These are phyloP conservation scores for Lacanobia wlatinum DNA, from an alignment of 2,888 invertebrate genomes.

Conservation along the genomic window DNA sequence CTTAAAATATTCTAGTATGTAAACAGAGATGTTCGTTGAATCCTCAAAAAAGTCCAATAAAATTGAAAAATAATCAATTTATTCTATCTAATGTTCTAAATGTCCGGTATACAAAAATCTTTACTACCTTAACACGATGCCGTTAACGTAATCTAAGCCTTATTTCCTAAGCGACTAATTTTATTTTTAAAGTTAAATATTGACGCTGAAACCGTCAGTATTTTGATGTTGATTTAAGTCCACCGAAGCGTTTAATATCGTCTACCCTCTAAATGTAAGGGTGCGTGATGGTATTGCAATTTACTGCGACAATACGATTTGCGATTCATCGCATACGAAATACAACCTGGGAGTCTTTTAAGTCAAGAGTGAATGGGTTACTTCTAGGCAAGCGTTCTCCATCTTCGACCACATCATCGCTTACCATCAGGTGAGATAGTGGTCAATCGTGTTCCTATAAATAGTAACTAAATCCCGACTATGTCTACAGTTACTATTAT, in stretches of 20 bases:
- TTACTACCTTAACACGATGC: background rate
- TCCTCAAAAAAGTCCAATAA: background rate
- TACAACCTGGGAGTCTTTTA: too few species aligned
- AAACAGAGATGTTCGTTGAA: background rate
- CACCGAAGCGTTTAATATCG: slow-evolving; percentile 49
- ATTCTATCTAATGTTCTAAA: background rate
- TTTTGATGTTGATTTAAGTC: slow-evolving; percentile 16
- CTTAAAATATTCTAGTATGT: too few species aligned
- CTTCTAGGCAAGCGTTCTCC: too few species aligned
- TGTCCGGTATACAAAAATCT: background rate
- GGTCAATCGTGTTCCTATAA: too few species aligned
- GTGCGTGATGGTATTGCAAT: slow-evolving; percentile 17
- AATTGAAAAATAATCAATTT: background rate
- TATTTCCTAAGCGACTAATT: slow-evolving; percentile 36
- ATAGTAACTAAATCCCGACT: background rate
- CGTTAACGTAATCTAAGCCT: background rate
- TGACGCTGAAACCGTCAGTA: slow-evolving; percentile 8
- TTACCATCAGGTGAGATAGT: too few species aligned
- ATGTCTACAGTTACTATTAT: too few species aligned
- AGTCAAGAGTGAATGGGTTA: too few species aligned
- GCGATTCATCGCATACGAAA: background rate
- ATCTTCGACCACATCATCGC: too few species aligned
- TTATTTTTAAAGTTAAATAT: slow-evolving; percentile 11
- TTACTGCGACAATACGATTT: slow-evolving; percentile 23
- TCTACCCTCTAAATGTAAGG: slow-evolving; percentile 19